Evolutionary conservation across 2,888 invertebrate genomes (phyloP), one percentile per base, ranked within the genome.

Genomic region (Caenorhabditis wallacei): DNA sequence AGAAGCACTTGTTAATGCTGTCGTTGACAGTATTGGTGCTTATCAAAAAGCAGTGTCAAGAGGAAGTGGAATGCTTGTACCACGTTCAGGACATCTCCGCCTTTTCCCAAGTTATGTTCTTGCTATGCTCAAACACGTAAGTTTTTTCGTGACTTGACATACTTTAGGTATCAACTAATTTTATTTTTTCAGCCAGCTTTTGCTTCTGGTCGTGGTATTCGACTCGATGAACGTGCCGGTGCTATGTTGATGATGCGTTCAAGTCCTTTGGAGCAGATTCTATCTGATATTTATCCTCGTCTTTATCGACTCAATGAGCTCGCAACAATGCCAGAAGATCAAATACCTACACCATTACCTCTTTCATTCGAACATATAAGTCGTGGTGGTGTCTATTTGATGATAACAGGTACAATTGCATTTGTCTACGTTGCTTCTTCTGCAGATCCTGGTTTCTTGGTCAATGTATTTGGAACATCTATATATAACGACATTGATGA

Each of bases 1-100:
- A 53, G 99, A 99, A 92, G 99, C 98, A 13, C 95, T 99, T 74
- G 95, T 97, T 88, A 98, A 97, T 93, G 97, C 96, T 26, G 96
- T 95, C 0, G 95, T 97, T 79, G 99, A 99, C 94, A 95, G 96
- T 84, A 93, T 96, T 64, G 94, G 95, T 93, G 84, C 88, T 10
- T 91, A 88, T 64, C 88, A 89, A 59, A 89, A 90, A 35, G 80
- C 80, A 7, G 66, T 84, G 13, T 80, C 80, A 8, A 51, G 84
- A 64, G 75, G 79, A 94, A 94, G 93, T 53, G 79, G 82, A 18
- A 69, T 98, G 69, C 93, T 95, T 90, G 95, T 95, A 53, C 96
- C 97, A 51, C 96, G 80, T 26, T 35, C 96, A 0, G 93, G 94
- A 72, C 94, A 95, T 90, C 94, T 98, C 76, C 94, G 95, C 63